Percentiles rank a stretch among this genome's conserved stretches.
Evolutionary conservation across 1,140 invertebrate species (phyloP).

Genomic region (Leptoteleia sp.): DNA sequence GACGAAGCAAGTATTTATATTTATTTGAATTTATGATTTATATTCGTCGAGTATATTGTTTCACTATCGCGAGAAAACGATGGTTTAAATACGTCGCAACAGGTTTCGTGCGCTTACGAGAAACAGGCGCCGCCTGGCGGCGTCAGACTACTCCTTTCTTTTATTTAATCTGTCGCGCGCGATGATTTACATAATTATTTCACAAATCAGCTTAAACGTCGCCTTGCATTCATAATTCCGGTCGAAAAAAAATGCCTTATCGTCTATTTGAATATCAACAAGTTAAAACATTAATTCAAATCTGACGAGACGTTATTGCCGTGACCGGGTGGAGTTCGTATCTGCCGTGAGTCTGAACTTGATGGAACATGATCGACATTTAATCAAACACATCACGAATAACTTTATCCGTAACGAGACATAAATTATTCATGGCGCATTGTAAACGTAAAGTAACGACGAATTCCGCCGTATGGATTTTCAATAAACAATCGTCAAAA

Average conservation of each 20-base stretch:
- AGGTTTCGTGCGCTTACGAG: background rate
- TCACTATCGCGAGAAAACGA: too few relatives aligned
- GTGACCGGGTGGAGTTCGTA: conserved; percentile 6
- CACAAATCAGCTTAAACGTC: conserved; percentile 35
- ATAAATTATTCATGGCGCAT: conserved; percentile 42
- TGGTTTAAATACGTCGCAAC: too few relatives aligned
- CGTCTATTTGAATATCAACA: conserved; percentile 38
- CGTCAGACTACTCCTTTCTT: background rate
- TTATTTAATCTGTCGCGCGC: background rate
- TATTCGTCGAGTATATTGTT: too few relatives aligned
- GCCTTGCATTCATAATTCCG: conserved; percentile 22
- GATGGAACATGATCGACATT: conserved; percentile 50
- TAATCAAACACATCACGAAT: conserved; percentile 46
- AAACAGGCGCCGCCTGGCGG: background rate
- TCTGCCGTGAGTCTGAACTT: conserved; percentile 29
- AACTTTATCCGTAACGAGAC: conserved; percentile 23
- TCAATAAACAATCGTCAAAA: conserved; percentile 39
- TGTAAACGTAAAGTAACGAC: conserved; percentile 30
- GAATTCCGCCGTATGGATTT: conserved; percentile 13
- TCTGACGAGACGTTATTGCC: conserved; percentile 17
- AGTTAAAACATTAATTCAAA: conserved; percentile 38
- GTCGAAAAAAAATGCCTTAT: conserved; percentile 28
- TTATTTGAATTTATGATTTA: too few relatives aligned
- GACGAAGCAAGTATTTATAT: too few relatives aligned
- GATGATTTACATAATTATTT: conserved; percentile 42